Base-by-base conservation (phyloP, 2,888 invertebrate genomes). In the Nymphalis urticae region DNA sequence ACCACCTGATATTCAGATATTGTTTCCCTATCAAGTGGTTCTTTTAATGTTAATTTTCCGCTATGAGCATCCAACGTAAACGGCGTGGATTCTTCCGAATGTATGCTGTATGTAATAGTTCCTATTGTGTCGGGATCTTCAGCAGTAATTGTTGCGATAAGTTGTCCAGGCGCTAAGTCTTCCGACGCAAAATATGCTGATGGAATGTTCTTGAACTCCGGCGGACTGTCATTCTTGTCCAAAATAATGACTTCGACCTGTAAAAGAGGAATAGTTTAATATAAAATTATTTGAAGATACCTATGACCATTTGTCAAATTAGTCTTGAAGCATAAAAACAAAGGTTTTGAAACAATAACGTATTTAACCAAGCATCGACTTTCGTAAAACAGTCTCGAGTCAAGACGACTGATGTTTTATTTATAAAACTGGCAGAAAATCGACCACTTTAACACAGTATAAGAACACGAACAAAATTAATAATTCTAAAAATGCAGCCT, bases 161-260 rank as follows among this genome's bases (percentile, higher is more conserved):
- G 89, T 79, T 97, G 96, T 9, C 97, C 97, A 2, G 96, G 95
- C 50, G 96, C 95, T 70, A 97, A 93, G 84, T 98, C 97, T 85
- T 98, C 98, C 2, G 97, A 97, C 1, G 97, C 96, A 67, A 94
- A 93, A 85, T 95, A 96, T 62, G 94, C 94, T 77, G 95, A 90
- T 19, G 96, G 96, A 48, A 95, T 94, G 73, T 95, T 95, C 77
- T 95, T 95, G 93, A 97, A 97, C 66, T 95, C 95, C 5, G 98
- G 98, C n/a, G 98, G 97, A 80, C 97, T 97, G 93, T 98, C 98
- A 87, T 98, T 98, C 89, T 96, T 96, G 91, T 98, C 98, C 85
- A 97, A 87, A 64, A 98, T 96, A 68, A 95, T 95, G 76, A 98
- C 95, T 86, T 95, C 95, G 77, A 98, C 96, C 98, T 98, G 95